A percentile compares a stretch with the other conserved stretches of the same genome.
phyloP scores from a whole-genome alignment of 2,888 invertebrate genomes.

The Archaeoteleia sp. region DNA sequence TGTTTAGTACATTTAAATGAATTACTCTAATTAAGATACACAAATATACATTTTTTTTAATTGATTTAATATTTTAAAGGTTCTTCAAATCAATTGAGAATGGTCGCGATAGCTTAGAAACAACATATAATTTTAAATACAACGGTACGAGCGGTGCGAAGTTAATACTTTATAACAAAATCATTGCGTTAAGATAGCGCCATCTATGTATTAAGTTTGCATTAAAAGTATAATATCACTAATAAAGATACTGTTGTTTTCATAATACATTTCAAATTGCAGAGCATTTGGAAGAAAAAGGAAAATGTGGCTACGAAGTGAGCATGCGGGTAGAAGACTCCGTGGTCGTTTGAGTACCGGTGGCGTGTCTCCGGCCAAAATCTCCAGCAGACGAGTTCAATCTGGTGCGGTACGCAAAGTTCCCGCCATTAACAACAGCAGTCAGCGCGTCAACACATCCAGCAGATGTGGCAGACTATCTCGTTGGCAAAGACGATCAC shows the following conservation, averaged over 20 bases:
- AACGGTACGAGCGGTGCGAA: too few species aligned
- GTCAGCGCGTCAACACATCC: constrained; percentile 66
- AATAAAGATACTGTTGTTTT: background rate
- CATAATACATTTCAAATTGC: constrained; percentile 27
- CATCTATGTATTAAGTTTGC: too few species aligned
- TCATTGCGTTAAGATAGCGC: too few species aligned
- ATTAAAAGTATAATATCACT: constrained; percentile 2
- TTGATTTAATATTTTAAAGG: too few species aligned
- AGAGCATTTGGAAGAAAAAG: constrained; percentile 58
- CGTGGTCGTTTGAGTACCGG: constrained; percentile 68
- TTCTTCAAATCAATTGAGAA: too few species aligned
- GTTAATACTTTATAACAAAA: too few species aligned
- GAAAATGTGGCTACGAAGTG: constrained; percentile 73
- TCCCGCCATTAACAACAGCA: constrained; percentile 65
- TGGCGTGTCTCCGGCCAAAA: constrained; percentile 60
- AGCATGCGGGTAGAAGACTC: constrained; percentile 71
- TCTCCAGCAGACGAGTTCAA: constrained; percentile 63
- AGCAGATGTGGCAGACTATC: constrained; percentile 69
- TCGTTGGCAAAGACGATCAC: constrained; percentile 69
- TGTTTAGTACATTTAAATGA: too few species aligned
- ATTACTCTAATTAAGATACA: too few species aligned
- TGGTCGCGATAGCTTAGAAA: too few species aligned
- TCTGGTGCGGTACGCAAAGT: constrained; percentile 66
- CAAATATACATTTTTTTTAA: too few species aligned
- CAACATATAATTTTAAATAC: too few species aligned